Percentiles rank a stretch among this genome's conserved stretches.
Conservation (phyloP, 2,797 vertebrate genomes). For the Morus bassanus region DNA sequence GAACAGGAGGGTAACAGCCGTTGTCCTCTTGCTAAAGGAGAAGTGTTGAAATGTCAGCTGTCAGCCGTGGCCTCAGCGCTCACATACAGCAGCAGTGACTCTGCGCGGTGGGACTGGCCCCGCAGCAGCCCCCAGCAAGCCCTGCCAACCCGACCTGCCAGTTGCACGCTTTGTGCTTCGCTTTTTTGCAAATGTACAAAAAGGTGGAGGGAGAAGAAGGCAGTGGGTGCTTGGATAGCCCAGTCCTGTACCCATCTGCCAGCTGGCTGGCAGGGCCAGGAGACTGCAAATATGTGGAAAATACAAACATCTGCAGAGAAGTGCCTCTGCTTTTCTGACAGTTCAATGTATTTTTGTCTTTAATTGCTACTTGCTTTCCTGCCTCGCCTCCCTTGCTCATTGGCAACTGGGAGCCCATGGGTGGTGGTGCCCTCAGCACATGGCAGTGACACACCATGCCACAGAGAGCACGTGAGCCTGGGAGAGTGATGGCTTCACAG, state of each 20-base stretch:
- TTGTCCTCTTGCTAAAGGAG: background rate
- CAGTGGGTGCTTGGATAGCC: background rate
- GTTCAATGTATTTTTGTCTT: background rate
- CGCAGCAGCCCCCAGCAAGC: background rate
- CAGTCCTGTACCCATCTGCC: too few relatives aligned
- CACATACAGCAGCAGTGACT: background rate
- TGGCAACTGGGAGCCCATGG: background rate
- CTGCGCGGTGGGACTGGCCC: background rate
- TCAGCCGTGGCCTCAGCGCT: background rate
- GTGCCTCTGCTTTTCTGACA: background rate
- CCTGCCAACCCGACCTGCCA: background rate
- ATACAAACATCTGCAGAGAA: background rate
- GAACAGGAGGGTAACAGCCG: background rate
- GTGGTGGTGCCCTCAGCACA: background rate
- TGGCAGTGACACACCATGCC: background rate
- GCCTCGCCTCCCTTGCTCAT: background rate
- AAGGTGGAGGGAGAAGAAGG: background rate
- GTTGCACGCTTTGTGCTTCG: background rate
- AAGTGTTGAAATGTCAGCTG: background rate
- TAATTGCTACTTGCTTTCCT: background rate
- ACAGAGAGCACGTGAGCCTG: fast-evolving
- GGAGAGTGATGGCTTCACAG: background rate
- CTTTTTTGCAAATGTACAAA: background rate
- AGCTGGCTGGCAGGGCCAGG: background rate
- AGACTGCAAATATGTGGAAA: background rate